Evolutionary conservation across 1,140 invertebrate species (phyloP).

Genomic region (Orchestia grillus): DNA sequence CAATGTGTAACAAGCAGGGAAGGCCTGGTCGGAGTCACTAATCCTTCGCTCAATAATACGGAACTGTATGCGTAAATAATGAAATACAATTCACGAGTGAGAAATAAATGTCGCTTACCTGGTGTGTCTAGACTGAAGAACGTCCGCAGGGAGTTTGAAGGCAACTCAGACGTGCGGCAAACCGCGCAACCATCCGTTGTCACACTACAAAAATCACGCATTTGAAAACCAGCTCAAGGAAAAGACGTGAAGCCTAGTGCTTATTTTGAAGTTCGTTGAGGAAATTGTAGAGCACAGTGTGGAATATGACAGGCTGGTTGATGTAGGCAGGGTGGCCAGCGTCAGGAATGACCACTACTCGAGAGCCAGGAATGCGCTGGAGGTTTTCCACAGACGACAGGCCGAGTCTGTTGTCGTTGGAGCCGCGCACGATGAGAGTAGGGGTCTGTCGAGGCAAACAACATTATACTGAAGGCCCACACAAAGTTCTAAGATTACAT

Average conservation of each 20-base stretch:
- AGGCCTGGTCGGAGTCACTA: no score
- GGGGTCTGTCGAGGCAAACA: conserved; percentile 70
- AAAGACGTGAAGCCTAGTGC: background rate
- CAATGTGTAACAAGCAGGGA: no score
- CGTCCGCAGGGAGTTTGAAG: background rate
- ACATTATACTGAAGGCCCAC: conserved; percentile 39
- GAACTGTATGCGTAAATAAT: no score
- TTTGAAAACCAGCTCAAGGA: background rate
- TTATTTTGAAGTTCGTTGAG: conserved; percentile 58
- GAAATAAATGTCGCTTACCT: background rate
- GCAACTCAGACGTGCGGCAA: background rate
- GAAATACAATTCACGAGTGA: background rate
- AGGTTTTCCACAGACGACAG: conserved; percentile 69
- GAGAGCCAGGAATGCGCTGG: conserved; percentile 70
- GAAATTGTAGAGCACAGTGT: conserved; percentile 72
- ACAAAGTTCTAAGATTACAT: background rate
- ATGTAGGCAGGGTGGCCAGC: conserved; percentile 73
- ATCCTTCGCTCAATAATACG: no score
- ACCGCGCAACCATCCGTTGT: background rate
- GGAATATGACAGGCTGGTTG: conserved; percentile 72
- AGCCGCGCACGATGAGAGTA: conserved; percentile 73
- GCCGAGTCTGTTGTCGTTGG: conserved; percentile 71
- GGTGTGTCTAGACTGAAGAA: background rate
- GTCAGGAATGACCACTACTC: conserved; percentile 70
- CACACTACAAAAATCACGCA: no score